These are phyloP conservation scores for Eleutherodactylus coqui DNA, from an alignment of 2,797 vertebrate genomes.

Conservation along the genomic window DNA sequence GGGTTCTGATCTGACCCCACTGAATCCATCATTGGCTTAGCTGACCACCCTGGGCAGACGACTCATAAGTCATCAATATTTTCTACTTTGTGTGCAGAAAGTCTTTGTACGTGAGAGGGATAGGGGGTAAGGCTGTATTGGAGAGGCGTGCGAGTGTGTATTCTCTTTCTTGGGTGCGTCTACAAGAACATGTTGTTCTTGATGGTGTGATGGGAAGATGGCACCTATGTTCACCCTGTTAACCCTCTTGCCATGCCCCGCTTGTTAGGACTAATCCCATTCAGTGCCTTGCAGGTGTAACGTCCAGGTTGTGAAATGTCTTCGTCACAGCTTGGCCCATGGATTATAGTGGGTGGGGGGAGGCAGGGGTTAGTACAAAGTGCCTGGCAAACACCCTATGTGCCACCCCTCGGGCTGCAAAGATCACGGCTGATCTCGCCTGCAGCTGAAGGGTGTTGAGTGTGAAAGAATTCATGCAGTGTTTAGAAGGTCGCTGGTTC, in stretches of 20 bases:
- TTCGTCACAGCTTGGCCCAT: not conserved
- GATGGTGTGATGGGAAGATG: not conserved
- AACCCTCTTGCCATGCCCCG: constrained; percentile 9
- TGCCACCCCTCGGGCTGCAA: constrained; percentile 14
- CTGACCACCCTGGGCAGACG: not conserved
- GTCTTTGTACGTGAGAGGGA: constrained; percentile 57
- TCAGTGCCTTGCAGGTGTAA: not conserved
- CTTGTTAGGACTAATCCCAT: not conserved
- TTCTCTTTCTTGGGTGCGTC: constrained; percentile 16
- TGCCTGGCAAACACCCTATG: constrained; percentile 20
- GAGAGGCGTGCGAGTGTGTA: constrained; percentile 42
- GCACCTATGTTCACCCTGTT: constrained; percentile 26
- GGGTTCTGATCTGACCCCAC: not conserved
- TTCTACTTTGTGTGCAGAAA: constrained; percentile 33
- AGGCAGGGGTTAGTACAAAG: constrained; percentile 1
- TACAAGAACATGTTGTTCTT: constrained; percentile 7
- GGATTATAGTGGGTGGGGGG: not conserved
- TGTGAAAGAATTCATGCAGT: constrained; percentile 42
- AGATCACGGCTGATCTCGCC: not conserved
- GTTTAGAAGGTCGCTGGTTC: constrained; percentile 46
- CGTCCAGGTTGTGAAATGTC: not conserved
- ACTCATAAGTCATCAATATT: not conserved
- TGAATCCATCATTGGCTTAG: not conserved
- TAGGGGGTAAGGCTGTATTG: constrained; percentile 20
- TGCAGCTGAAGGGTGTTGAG: constrained; percentile 6